Evolutionary conservation across 2,888 invertebrate genomes (phyloP).

Genomic region (Cataglyphis rosenhaueri): DNA sequence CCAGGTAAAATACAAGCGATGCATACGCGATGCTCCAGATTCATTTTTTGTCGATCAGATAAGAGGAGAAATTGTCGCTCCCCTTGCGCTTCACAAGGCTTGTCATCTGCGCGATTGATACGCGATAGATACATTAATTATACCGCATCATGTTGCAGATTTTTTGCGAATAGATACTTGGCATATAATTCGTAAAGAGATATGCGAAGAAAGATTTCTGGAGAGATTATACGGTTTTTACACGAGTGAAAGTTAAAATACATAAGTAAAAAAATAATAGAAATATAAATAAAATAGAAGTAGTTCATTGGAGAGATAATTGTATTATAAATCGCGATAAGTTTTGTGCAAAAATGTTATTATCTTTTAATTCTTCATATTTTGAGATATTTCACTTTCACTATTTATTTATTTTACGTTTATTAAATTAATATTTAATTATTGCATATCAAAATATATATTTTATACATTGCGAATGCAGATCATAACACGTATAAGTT

Average conservation of each 20-base stretch:
- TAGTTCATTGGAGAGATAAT: neutral
- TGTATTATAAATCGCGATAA: neutral
- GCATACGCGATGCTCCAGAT: conserved; percentile 48
- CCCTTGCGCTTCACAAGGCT: neutral
- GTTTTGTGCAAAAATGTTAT: neutral
- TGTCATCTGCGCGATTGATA: conserved; percentile 8
- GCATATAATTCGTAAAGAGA: conserved; percentile 5
- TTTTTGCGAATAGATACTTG: neutral
- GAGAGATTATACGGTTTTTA: conserved; percentile 4
- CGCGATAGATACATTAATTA: conserved; percentile 21
- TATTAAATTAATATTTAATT: neutral
- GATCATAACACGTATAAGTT: neutral
- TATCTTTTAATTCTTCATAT: neutral
- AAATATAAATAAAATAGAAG: conserved; percentile 14
- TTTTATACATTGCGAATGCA: neutral
- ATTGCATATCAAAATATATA: neutral
- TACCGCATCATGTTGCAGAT: neutral
- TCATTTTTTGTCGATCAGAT: conserved; percentile 50
- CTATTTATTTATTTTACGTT: neutral
- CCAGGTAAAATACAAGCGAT: conserved; percentile 18
- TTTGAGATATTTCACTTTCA: neutral
- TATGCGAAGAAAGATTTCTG: neutral
- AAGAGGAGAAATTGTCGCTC: conserved; percentile 50
- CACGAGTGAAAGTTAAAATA: conserved; percentile 22
- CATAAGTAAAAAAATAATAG: neutral